Evolutionary conservation across 1,140 invertebrate species (phyloP).

Genomic region (Brachionus paranguensis): DNA sequence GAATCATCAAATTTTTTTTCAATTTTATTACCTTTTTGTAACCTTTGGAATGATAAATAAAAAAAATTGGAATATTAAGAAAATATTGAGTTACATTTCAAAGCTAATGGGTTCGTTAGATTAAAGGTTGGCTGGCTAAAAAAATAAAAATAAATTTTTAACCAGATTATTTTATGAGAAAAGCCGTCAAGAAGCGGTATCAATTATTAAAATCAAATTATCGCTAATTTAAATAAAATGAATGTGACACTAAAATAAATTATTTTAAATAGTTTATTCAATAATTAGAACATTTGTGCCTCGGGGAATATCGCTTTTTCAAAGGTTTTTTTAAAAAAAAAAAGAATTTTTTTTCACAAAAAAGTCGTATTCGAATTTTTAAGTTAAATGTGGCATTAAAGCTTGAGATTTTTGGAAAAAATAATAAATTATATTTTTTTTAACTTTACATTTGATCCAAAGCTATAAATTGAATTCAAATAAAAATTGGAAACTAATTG

Average conservation of each 20-base stretch:
- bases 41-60: no score
- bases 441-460: not conserved
- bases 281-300: not conserved
- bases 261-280: not conserved
- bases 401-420: not conserved
- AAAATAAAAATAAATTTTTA: not conserved
- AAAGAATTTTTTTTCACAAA: not conserved
- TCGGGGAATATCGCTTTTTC: not conserved
- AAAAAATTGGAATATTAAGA: not conserved
- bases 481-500: not conserved
- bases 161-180: not conserved
- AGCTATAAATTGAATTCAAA: not conserved
- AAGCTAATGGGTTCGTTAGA: not conserved
- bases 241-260: not conserved
- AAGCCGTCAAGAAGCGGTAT: not conserved
- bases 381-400: no score
- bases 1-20: no score
- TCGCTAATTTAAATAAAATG: not conserved
- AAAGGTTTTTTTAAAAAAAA: not conserved
- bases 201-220: not conserved
- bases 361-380: no score
- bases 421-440: not conserved
- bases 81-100: no score
- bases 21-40: no score
- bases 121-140: not conserved